Conservation (phyloP, 2,888 invertebrate genomes). For the Psylliodes chrysocephalus region DNA sequence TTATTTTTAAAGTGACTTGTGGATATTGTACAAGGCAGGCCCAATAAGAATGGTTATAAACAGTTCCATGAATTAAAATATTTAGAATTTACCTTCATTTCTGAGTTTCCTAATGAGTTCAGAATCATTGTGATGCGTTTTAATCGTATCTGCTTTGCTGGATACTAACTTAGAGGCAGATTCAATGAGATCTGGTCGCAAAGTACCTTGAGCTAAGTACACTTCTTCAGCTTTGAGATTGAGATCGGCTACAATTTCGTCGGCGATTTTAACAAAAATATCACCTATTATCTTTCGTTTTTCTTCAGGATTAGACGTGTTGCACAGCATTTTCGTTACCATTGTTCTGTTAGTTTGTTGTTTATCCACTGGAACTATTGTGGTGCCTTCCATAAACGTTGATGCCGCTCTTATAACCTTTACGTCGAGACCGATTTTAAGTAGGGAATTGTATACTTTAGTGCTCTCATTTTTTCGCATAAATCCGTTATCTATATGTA, state of each 20-base stretch:
- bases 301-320: conserved; percentile 92
- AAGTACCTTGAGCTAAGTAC: conserved; percentile 91
- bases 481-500: conserved; percentile 99
- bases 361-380: conserved; percentile 71
- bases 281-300: conserved; percentile 99
- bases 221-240: conserved; percentile 93
- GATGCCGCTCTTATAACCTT: conserved; percentile 77
- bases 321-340: conserved; percentile 85
- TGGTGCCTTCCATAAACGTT: conserved; percentile 83
- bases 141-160: conserved; percentile 92
- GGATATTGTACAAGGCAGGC: too few species aligned
- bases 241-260: conserved; percentile 87
- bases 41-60: not conserved
- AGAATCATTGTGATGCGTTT: conserved; percentile 99
- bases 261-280: conserved; percentile 94
- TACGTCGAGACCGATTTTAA: conserved; percentile 55
- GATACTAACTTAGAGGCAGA: conserved; percentile 89
- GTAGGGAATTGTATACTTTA: conserved; percentile 53
- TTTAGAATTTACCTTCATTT: conserved; percentile 67
- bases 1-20: too few species aligned
- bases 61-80: not conserved
- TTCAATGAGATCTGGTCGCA: conserved; percentile 97
- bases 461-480: conserved; percentile 96
- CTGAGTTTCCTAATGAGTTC: conserved; percentile 84
- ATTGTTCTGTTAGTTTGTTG: conserved; percentile 66